These are phyloP conservation scores for Caenorhabditis virilis DNA, from an alignment of 2,888 invertebrate genomes.

Conservation along the genomic window DNA sequence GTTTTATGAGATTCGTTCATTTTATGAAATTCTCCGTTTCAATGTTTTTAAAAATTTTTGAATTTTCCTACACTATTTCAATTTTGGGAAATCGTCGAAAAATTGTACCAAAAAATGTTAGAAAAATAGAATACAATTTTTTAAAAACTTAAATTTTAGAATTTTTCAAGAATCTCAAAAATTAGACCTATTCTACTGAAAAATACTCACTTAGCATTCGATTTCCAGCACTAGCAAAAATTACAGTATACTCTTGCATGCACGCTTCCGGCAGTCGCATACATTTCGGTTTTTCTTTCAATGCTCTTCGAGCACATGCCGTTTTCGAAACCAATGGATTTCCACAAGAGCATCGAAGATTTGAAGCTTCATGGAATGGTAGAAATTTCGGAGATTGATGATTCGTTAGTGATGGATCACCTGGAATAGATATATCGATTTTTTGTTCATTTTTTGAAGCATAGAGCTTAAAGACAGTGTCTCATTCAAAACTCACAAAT, in stretches of 20 bases:
- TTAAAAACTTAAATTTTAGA: too few relatives aligned
- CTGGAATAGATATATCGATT: neutral
- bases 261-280: neutral
- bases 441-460: neutral
- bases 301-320: neutral
- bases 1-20: too few relatives aligned
- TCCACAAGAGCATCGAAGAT: neutral
- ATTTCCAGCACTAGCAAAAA: neutral
- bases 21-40: too few relatives aligned
- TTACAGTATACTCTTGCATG: neutral
- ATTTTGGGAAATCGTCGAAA: too few relatives aligned
- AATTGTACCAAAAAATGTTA: too few relatives aligned
- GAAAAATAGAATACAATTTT: too few relatives aligned
- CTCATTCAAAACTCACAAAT: conserved; percentile 20
- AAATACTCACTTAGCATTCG: too few relatives aligned
- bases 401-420: neutral
- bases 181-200: too few relatives aligned
- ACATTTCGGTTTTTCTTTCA: neutral
- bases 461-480: too few relatives aligned
- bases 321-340: neutral
- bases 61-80: too few relatives aligned
- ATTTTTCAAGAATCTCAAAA: too few relatives aligned
- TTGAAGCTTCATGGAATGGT: neutral
- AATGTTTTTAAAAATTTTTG: too few relatives aligned
- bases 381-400: neutral